A percentile compares a stretch with the other conserved stretches of the same genome.
phyloP scores from a whole-genome alignment of 2,113 vertebrate genomes.

The Danionella cerebrum region DNA sequence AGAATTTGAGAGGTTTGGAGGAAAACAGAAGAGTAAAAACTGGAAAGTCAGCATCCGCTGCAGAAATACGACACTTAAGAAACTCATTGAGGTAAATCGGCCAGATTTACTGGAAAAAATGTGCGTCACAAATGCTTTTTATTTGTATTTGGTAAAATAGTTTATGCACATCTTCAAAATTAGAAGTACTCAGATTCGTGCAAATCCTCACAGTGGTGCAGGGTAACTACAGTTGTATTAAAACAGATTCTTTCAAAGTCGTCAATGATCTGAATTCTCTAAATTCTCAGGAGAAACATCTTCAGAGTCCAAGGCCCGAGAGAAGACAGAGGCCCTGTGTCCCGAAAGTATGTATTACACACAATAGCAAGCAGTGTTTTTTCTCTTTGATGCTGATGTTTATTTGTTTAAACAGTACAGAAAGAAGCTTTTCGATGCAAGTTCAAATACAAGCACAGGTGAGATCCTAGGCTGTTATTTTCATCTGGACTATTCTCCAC shows the following conservation, averaged over 20 bases:
- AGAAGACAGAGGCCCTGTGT: neutral
- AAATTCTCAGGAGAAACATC: constrained; percentile 19
- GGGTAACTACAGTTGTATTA: no score
- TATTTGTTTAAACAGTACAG: neutral
- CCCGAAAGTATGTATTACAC: neutral
- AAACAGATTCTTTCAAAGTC: no score
- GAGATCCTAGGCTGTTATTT: no score
- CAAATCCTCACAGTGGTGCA: no score
- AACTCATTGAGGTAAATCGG: constrained; percentile 25
- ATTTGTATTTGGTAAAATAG: no score
- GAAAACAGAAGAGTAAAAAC: constrained; percentile 41
- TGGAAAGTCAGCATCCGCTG: constrained; percentile 59
- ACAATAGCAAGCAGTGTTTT: neutral
- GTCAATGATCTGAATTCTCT: neutral
- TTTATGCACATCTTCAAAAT: no score
- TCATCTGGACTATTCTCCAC: no score
- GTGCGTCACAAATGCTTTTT: no score
- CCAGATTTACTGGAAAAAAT: neutral
- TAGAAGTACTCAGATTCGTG: no score
- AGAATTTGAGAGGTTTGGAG: constrained; percentile 50
- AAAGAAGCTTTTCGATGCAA: no score
- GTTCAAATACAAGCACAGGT: no score
- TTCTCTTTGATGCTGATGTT: neutral
- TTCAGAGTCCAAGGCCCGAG: neutral
- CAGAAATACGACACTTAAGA: constrained; percentile 21